phyloP scores from a whole-genome alignment of 2,113 vertebrate genomes.

The Callionymus lyra region DNA sequence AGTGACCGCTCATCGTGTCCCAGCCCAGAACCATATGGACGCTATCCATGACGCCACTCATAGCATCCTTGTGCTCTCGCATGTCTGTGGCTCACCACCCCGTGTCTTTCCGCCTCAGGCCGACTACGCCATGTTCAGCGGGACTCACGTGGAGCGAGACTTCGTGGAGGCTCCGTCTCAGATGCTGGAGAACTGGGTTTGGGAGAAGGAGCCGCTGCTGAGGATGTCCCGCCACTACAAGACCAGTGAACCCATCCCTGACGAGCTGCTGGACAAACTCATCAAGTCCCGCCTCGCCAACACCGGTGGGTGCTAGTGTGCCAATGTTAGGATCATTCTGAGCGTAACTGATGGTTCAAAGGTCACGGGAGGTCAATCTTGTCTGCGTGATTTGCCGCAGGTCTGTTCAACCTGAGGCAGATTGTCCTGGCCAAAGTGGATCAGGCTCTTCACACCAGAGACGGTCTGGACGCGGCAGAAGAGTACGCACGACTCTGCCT shows the following conservation, averaged over 20 bases:
- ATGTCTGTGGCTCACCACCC: background rate
- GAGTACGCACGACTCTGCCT: conserved; percentile 78
- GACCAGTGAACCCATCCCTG: conserved; percentile 69
- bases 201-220: conserved; percentile 86
- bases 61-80: background rate
- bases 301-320: conserved; percentile 65
- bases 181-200: conserved; percentile 99
- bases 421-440: conserved; percentile 93
- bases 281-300: conserved; percentile 91
- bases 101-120: conserved; percentile 58
- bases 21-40: background rate
- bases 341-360: background rate
- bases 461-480: conserved; percentile 70
- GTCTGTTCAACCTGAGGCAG: conserved; percentile 91
- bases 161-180: conserved; percentile 95
- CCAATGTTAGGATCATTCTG: too few species aligned
- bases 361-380: too few species aligned
- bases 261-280: conserved; percentile 83
- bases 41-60: background rate
- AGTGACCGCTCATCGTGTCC: background rate
- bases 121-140: conserved; percentile 94
- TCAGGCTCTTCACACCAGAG: conserved; percentile 83
- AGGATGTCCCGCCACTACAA: conserved; percentile 90
- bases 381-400: conserved; percentile 64
- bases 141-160: conserved; percentile 91